Evolutionary conservation across 2,888 invertebrate genomes (phyloP), one percentile per base, ranked within the genome.

Genomic region (Melikaiella ostensackeni): DNA sequence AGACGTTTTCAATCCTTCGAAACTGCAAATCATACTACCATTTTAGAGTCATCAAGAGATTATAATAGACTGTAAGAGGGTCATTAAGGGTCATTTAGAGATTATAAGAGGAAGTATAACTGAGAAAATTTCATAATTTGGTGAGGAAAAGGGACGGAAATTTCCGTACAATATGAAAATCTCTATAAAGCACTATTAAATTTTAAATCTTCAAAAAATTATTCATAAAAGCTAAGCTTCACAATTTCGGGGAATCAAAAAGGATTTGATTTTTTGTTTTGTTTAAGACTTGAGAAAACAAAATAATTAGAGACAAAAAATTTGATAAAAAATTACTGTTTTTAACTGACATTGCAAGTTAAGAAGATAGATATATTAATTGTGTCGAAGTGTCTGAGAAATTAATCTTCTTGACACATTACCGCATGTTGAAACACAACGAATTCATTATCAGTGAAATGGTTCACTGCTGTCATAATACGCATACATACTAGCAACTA

Each of bases 351-450:
- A 46, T 46, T 46, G n/a, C n/a, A 50, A 50, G 2, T 50, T 50
- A n/a, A 8, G n/a, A 2, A 50, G 46, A 50, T n/a, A 19, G 46
- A 50, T n/a, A 50, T n/a, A 50, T 50, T 19, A 50, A 50, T 50
- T 19, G 50, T 50, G 50, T 50, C 50, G 50, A 50, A 50, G 50
- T 9, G 50, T 50, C 50, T 50, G n/a, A 50, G 8, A 9, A 50
- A 50, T 50, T 57, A 57, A 57, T 57, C 57, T 57, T 24, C 24
- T 24, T 57, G 24, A 57, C 57, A 57, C 24, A 57, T 57, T 57
- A 57, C 13, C 57, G 57, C 57, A 57, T 24, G 21, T 57, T 57
- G 24, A 57, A 57, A 27, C 24, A 24, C 24, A 57, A 57, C 13
- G 21, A 24, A 57, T 57, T 57, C 21, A 27, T 59, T 59, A 59